These are phyloP conservation scores for Drosophila ananassae DNA, from an alignment of 1,140 invertebrate genomes.

Conservation along the genomic window DNA sequence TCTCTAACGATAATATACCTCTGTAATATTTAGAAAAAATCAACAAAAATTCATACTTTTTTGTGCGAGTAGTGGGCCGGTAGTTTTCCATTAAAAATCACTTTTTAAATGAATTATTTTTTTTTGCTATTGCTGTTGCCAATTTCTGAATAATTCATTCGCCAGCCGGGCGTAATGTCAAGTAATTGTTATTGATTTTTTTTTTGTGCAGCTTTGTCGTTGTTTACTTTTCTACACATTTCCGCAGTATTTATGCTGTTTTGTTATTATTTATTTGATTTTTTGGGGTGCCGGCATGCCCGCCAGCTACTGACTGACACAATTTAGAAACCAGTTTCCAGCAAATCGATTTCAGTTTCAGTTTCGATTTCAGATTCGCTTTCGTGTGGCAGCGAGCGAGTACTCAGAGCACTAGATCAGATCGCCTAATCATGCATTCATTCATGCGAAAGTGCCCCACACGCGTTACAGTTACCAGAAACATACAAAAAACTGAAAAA, in stretches of 20 bases:
- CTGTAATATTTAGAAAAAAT: neutral
- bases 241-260: constrained; percentile 42
- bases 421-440: constrained; percentile 65
- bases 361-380: constrained; percentile 50
- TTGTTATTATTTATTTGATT: constrained; percentile 20
- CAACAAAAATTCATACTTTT: constrained; percentile 10
- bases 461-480: constrained; percentile 24
- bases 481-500: neutral
- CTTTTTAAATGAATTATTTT: constrained; percentile 29
- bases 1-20: neutral
- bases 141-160: constrained; percentile 44
- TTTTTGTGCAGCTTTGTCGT: constrained; percentile 13
- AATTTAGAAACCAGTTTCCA: constrained; percentile 75
- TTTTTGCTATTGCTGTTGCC: neutral
- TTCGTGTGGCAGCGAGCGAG: constrained; percentile 19
- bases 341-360: constrained; percentile 35
- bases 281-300: constrained; percentile 45
- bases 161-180: constrained; percentile 61
- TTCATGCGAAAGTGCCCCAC: constrained; percentile 54
- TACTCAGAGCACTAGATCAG: constrained; percentile 34
- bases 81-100: constrained; percentile 48
- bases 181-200: constrained; percentile 80
- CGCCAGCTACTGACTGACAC: constrained; percentile 69
- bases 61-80: constrained; percentile 4
- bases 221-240: constrained; percentile 51